Evolutionary conservation across 2,113 vertebrate species (phyloP), one percentile per base, ranked within the genome.

Genomic region (Xenopus borealis): DNA sequence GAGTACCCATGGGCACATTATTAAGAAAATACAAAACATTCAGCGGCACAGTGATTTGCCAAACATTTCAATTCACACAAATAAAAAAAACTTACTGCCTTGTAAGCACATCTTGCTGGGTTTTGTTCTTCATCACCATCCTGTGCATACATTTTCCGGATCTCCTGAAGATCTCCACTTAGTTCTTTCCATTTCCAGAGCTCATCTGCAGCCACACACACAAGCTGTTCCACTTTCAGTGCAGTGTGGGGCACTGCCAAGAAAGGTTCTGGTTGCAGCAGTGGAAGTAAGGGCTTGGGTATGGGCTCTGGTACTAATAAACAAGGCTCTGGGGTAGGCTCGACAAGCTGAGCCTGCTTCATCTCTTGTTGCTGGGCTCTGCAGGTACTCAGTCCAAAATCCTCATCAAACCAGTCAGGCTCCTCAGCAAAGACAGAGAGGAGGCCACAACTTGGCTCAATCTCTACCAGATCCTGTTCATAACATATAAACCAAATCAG

Each of bases 341-440:
- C 67, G 13, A 64, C 30, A 13, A 57, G 63, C 1, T 13, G 27
- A 46, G 30, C 18, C 12, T 62, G 67, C 84, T 88, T 90, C n/a
- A 88, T 81, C 71, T 89, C 87, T 78, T 90, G 91, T 84, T 96
- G 93, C 72, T 92, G 94, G 78, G 92, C 88, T 83, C 92, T 91
- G 8, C 30, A 90, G 27, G 92, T 95, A 78, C 93, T 96, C 81
- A 99, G 92, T 64, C 97, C 97, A 84, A 95, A 99, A 88, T 99
- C 97, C 83, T 99, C 97, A 82, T 98, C 97, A 84, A 98, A 98
- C 97, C 97, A 99, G 84, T 99, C 97, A 58, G 95, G 95, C 57
- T 98, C 97, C 46, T 99, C 95, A 69, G 91, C 93, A n/a, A 97
- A 82, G 10, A 87, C 88, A 1, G 94, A 93, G 8, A 96, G 85